Percentiles rank a stretch among this genome's conserved stretches.
Conservation (phyloP, 2,797 vertebrate species). For the Rhinatrema bivittatum region DNA sequence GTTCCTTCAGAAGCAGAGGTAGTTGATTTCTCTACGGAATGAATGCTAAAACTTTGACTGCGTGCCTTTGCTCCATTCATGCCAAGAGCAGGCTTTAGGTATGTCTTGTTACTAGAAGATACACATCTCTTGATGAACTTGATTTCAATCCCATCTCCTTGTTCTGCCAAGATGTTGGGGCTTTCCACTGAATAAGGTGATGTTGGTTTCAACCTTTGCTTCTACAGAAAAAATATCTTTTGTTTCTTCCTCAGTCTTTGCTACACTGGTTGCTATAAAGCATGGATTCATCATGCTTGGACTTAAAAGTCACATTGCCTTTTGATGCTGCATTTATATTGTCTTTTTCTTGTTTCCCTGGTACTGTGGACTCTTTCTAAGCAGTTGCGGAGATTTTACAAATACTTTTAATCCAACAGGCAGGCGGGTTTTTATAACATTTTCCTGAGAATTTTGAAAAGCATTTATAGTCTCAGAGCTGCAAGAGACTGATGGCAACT, state of each 20-base stretch:
- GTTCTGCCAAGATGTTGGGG: conserved; percentile 27
- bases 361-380: conserved; percentile 64
- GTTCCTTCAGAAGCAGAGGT: conserved; percentile 53
- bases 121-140: conserved; percentile 68
- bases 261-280: conserved; percentile 19
- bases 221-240: conserved; percentile 34
- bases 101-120: conserved; percentile 72
- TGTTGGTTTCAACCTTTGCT: conserved; percentile 26
- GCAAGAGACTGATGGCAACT: conserved; percentile 31
- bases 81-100: conserved; percentile 80
- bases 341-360: conserved; percentile 84
- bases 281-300: conserved; percentile 41
- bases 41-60: conserved; percentile 82
- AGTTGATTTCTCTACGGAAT: conserved; percentile 67
- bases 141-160: conserved; percentile 53
- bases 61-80: conserved; percentile 91
- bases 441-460: conserved; percentile 52
- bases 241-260: conserved; percentile 24
- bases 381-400: conserved; percentile 70
- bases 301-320: conserved; percentile 49
- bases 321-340: conserved; percentile 78
- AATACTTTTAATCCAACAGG: conserved; percentile 76
- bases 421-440: conserved; percentile 66
- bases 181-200: conserved; percentile 32
- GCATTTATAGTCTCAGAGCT: conserved; percentile 21